Base-by-base conservation (phyloP, 2,888 invertebrate species). In the Ochlodes sylvanus region DNA sequence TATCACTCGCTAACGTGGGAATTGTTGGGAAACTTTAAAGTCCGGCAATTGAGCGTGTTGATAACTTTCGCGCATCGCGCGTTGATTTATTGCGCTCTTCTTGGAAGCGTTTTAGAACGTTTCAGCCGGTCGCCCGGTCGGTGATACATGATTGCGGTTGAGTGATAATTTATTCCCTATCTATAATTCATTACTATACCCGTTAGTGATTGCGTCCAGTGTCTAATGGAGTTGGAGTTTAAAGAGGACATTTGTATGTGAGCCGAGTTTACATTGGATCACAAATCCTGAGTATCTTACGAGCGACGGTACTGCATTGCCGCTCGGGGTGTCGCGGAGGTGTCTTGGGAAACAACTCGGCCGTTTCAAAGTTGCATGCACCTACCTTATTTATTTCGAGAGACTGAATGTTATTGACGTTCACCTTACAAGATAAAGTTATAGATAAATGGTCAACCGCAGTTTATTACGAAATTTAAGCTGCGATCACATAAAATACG, bases 361-460 rank as follows among this genome's bases (percentile, higher is more conserved):
- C 27, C 9, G 50, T 47, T 19, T 34, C 64, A 64, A 47, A 56
- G 44, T 56, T 47, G 32, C 44, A 42, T 63, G 64, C 32, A 32
- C 34, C 47, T 32, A 32, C 21, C 42, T 60, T 42, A 54, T 66
- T 66, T 66, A 66, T 66, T 65, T 52, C 50, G 38, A 50, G 58
- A 54, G 42, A 44, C 60, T 60, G 58, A 66, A 68, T 55, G 56
- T 68, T 68, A 70, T 68, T 70, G 64, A 54, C 68, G 58, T 62
- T 54, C 58, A 66, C 41, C 17, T 47, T 63, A 63, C 69, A 69
- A 73, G 78, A 77, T 76, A 74, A 74, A 77, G 74, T 80, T 83
- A 85, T 82, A 81, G 80, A 82, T 80, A 85, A 83, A 84, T 81
- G 77, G 82, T 55, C 50, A 7, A n/a, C 41, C 52, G 58, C 50